Evolutionary conservation across 2,113 vertebrate species (phyloP), one percentile per base, ranked within the genome.

Genomic region (Ciconia maguari): DNA sequence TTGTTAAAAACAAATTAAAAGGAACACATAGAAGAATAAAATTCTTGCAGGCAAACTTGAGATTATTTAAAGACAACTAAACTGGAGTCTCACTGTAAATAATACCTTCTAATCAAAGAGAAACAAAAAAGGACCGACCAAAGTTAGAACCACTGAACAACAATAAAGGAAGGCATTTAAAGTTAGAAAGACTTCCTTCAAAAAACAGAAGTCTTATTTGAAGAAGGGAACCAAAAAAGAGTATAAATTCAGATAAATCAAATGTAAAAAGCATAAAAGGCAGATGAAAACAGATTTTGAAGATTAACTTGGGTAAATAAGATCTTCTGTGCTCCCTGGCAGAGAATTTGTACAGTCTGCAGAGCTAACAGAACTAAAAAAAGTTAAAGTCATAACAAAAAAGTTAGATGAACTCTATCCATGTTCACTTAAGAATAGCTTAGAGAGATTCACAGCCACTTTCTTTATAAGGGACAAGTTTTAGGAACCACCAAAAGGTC

Each of bases 1-100:
- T 91, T 79, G 64, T 94, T 94, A 84, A 89, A 95, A 94, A 83
- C 71, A 94, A 95, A 84, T 91, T 96, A 75, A 93, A 96, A 96
- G 69, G 87, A 87, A 94, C n/a, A 62, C 49, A 71, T 4, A 70
- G 42, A 93, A 79, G 65, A 83, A 54, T 25, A 48, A 82, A 85
- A 89, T 36, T 58, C 38, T 77, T 77, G 48, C 54, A 91, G 64
- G 19, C 42, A 86, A 60, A 34, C 16, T 54, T 49, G 26, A 68
- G 36, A 64, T 72, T 82, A 54, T 72, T 89, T 86, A 86, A 75
- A 87, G 58, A 72, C 42, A 77, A 34, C 48, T 78, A 11, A 61
- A 74, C 19, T 38, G 36, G 19, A 77, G 26, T 62, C 16, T 85
- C 13, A 34, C 64, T 78, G 29, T 69, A 85, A 81, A 76, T 52